Base-by-base conservation (phyloP, 2,888 invertebrate genomes). In the Eupithecia subumbrata region DNA sequence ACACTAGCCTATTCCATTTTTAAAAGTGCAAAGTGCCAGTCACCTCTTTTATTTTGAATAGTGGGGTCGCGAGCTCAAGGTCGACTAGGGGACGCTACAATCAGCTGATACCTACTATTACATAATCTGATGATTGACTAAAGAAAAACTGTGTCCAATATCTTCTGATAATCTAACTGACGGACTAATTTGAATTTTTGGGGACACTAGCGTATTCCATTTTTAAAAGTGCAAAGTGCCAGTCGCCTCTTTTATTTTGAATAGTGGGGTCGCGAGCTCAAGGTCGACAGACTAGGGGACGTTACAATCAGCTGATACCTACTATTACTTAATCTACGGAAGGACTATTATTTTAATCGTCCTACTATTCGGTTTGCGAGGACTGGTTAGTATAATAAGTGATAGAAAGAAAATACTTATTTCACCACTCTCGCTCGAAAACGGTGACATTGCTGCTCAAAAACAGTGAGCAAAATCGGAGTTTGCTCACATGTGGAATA, bases 231-330 rank as follows among this genome's bases (percentile, higher is more conserved):
- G 37, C 37, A 7, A 37, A 37, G 37, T 37, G 89, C 94, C 92
- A 92, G 93, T 94, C 91, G 94, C 94, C n/a, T n/a, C 94, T 85
- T 92, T 93, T 92, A 92, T 92, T 94, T 94, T 94, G 92, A 94
- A 94, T 94, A 94, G 94, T 94, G 93, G 93, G 94, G 94, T 93
- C 92, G 90, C 87, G 43, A 84, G 73, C 88, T 85, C 94, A 93
- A 93, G 93, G 94, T 91, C 88, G 89, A 89, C 87, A 16, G 88
- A 86, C 85, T 90, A 91, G 93, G 93, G 93, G 93, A 93, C 93
- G 90, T 86, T 90, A 91, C 88, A 91, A 93, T 94, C 94, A 93
- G 92, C 93, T 93, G 93, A 87, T 90, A 87, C 71, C 3, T 68
- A 68, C 43, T 68, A 22, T 43, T 34, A 18, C 64, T 1, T 68